A percentile compares a stretch with the other conserved stretches of the same genome.
Evolutionary conservation across 2,888 invertebrate species (phyloP).

Genomic region (Eulithis prunata): DNA sequence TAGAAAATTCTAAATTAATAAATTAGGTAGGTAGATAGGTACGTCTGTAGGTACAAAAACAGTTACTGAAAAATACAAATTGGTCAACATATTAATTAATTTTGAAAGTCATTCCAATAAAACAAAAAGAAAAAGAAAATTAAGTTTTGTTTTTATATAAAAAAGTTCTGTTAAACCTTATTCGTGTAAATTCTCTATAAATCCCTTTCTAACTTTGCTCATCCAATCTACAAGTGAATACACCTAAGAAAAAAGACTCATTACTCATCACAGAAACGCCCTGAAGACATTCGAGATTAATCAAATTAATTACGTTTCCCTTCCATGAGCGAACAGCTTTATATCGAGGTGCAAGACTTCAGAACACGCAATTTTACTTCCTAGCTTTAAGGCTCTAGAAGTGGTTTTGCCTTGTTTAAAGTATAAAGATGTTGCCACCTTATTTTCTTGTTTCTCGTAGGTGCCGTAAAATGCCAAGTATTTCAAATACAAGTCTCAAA

Average conservation of each 20-base stretch:
- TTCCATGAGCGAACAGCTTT: constrained; percentile 55
- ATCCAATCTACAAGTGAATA: constrained; percentile 16
- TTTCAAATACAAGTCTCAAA: neutral
- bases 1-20: no score
- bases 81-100: no score
- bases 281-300: constrained; percentile 70
- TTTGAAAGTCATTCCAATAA: no score
- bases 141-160: no score
- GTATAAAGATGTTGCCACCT: neutral
- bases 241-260: constrained; percentile 48
- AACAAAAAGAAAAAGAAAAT: no score
- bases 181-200: neutral
- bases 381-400: neutral
- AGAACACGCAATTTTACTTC: constrained; percentile 5
- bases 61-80: no score
- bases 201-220: neutral
- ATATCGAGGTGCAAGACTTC: constrained; percentile 19
- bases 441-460: neutral
- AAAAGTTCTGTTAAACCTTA: no score
- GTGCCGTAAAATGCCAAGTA: neutral
- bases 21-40: no score
- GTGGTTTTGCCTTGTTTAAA: constrained; percentile 6
- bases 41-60: no score
- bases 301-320: constrained; percentile 77
- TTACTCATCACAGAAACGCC: constrained; percentile 67